Base-by-base conservation (phyloP, 2,888 invertebrate species). In the Lathronympha strigana region DNA sequence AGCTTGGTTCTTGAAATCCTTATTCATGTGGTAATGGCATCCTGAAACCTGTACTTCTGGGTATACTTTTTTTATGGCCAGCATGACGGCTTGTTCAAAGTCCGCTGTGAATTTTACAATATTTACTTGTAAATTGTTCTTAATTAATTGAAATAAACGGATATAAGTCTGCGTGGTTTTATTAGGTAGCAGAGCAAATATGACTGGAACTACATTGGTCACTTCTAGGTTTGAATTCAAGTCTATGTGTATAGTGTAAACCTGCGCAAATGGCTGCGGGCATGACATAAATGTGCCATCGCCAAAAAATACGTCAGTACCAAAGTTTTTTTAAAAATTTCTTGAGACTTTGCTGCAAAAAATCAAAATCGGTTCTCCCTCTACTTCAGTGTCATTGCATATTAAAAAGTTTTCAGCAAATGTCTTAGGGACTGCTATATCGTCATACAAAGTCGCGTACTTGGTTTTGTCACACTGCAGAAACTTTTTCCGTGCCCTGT, bases 181-280 rank as follows among this genome's bases (percentile, higher is more conserved):
- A 13, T 51, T 51, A 6, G 51, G 51, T 53, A 53, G 8, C n/a
- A 53, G 23, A 23, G 36, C 53, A 53, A 36, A 53, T 21, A 53
- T 9, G 1, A 36, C 0, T 13, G 53, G 53, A n/a, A 53, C 19
- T 1, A 51, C 51, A 33, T 51, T 51, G 13, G 51, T 51, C 9
- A 51, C 6, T 13, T 31, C 6, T 4, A 13, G 19, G 19, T 33
- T 13, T 21, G 51, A 51, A 33, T 19, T 11, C 51, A 51, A 19
- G 28, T 49, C 49, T 9, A 28, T 49, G 6, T 28, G 28, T 5
- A 49, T 49, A 9, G 28, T 13, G 23, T 21, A 47, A 2, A 47
- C 13, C 11, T 50, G 50, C 0, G 25, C 28, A 4, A 50, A 50
- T 28, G 50, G 50, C 17, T 50, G 8, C 9, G 21, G 43, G 8